phyloP scores from a whole-genome alignment of 2,888 invertebrate species.

The Conops quadrifasciatus region DNA sequence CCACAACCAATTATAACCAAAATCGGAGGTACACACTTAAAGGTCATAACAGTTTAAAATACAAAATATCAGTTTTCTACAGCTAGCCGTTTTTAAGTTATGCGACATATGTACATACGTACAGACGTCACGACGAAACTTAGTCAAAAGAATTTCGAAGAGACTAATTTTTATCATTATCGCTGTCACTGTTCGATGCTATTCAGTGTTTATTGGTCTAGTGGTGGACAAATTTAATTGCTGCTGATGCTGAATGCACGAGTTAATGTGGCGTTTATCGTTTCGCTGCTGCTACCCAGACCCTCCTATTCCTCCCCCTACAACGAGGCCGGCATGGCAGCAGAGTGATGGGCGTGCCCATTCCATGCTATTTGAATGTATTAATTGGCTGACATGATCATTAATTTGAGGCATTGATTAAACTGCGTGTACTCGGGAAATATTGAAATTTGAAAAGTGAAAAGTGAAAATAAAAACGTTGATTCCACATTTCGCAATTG shows the following conservation, averaged over 20 bases:
- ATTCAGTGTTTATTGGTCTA: no score
- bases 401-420: constrained; percentile 64
- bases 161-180: no score
- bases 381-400: constrained; percentile 65
- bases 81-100: no score
- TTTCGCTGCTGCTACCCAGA: constrained; percentile 26
- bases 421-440: constrained; percentile 35
- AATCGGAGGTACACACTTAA: no score
- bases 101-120: no score
- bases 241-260: constrained; percentile 26
- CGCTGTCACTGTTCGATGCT: no score
- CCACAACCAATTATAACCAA: no score
- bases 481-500: background rate
- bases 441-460: background rate
- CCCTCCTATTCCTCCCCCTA: constrained; percentile 21
- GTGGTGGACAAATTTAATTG: constrained; percentile 44
- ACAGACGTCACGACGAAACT: no score
- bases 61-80: no score
- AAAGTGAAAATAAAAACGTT: background rate
- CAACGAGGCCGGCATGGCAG: constrained; percentile 6
- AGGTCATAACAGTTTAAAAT: no score
- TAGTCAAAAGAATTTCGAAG: no score
- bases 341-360: constrained; percentile 37
- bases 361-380: constrained; percentile 64
- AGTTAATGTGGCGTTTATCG: constrained; percentile 42